phyloP scores from a whole-genome alignment of 2,113 vertebrate genomes.

The Dromiciops gliroides region DNA sequence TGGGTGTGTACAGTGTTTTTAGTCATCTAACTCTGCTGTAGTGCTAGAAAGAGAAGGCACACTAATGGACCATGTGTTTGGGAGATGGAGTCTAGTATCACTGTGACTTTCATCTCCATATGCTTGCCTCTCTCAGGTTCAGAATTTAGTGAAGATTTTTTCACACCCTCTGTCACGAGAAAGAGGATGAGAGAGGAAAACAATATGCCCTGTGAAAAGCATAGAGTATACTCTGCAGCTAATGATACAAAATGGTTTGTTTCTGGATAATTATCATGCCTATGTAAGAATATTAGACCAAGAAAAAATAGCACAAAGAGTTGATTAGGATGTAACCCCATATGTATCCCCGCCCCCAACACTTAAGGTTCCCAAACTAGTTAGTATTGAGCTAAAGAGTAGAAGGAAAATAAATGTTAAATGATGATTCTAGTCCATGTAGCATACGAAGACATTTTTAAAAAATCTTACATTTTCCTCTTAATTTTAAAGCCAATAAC shows the following conservation, averaged over 20 bases:
- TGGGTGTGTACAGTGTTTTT: slow-evolving; percentile 16
- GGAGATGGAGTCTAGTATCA: neutral
- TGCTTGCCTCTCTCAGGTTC: slow-evolving; percentile 4
- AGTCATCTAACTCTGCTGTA: neutral
- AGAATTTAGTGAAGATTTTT: neutral
- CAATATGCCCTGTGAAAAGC: neutral
- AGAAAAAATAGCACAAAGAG: slow-evolving; percentile 39
- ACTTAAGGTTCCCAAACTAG: neutral
- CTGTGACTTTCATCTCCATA: neutral
- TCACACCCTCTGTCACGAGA: neutral
- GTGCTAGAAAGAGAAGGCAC: neutral
- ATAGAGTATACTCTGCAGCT: neutral
- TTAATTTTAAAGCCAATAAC: too few species aligned
- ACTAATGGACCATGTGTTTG: rapidly evolving
- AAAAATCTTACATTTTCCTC: too few species aligned
- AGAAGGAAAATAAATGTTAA: neutral
- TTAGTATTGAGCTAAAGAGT: neutral
- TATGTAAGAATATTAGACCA: neutral
- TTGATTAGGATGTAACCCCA: neutral
- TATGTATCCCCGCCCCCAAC: neutral
- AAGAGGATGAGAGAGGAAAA: neutral
- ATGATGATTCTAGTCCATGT: neutral
- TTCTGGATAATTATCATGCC: slow-evolving; percentile 38
- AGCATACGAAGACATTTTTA: neutral
- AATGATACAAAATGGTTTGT: neutral